These are phyloP conservation scores for Phaethornis superciliosus DNA, from an alignment of 2,113 vertebrate genomes.

Conservation along the genomic window DNA sequence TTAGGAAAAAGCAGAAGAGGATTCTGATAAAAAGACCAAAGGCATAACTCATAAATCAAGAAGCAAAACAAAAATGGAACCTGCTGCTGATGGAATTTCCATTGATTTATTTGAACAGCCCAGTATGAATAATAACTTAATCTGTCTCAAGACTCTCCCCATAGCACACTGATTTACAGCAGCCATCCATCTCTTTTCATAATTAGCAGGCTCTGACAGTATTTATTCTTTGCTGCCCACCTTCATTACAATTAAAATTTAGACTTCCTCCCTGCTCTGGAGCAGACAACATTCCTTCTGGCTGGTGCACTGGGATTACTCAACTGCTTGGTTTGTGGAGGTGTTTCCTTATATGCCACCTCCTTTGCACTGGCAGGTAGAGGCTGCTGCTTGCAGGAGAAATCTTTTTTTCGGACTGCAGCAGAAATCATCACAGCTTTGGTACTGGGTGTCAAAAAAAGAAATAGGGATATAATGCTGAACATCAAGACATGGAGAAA, in stretches of 20 bases:
- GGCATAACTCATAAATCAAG: constrained; percentile 63
- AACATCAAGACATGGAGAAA: not conserved
- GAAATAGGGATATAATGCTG: not conserved
- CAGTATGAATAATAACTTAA: constrained; percentile 68
- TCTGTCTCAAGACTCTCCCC: constrained; percentile 65
- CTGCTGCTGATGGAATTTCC: constrained; percentile 63
- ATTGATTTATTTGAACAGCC: constrained; percentile 69
- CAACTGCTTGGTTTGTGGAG: constrained; percentile 46
- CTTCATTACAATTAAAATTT: constrained; percentile 60
- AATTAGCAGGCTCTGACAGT: constrained; percentile 69
- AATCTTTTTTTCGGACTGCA: not conserved
- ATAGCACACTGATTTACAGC: constrained; percentile 63
- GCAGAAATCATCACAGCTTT: not conserved
- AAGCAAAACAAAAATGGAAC: constrained; percentile 54
- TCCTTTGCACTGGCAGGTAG: not conserved
- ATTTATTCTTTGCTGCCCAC: constrained; percentile 69
- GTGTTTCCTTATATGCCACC: not conserved
- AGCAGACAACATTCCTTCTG: not conserved
- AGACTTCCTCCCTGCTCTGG: constrained; percentile 32
- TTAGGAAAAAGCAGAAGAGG: constrained; percentile 47
- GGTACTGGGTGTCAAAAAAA: not conserved
- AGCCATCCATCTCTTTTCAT: constrained; percentile 66
- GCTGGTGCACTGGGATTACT: constrained; percentile 1
- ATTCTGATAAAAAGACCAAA: constrained; percentile 64
- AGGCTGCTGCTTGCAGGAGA: not conserved